These are phyloP conservation scores for Julus scandinavius DNA, from an alignment of 2,888 invertebrate genomes.

Conservation along the genomic window DNA sequence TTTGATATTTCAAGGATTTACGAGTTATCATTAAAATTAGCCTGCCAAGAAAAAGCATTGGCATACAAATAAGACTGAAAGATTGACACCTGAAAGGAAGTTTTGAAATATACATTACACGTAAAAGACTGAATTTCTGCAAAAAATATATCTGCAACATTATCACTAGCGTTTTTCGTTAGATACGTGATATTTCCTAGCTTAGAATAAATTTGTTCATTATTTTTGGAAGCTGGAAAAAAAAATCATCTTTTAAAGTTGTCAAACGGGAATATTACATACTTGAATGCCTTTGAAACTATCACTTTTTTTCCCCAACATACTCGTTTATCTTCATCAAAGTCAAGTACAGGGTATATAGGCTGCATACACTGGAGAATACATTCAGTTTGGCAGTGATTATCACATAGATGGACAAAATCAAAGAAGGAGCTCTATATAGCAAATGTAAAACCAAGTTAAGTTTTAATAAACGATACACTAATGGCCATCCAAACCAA, in stretches of 20 bases:
- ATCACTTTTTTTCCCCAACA: background rate
- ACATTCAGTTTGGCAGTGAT: background rate
- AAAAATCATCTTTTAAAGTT: background rate
- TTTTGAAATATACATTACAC: too few species aligned
- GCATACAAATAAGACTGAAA: background rate
- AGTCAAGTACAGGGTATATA: background rate
- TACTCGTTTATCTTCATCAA: background rate
- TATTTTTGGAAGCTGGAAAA: background rate
- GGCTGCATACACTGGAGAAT: background rate
- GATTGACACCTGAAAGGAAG: too few species aligned
- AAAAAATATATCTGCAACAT: background rate
- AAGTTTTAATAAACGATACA: background rate
- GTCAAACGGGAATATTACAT: background rate
- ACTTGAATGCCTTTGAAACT: background rate
- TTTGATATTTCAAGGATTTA: background rate
- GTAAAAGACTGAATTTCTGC: too few species aligned
- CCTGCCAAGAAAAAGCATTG: background rate
- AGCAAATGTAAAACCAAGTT: background rate
- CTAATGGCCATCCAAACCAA: background rate
- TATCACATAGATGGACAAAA: too few species aligned
- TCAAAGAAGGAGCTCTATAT: background rate
- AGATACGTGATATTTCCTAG: background rate
- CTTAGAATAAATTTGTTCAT: background rate
- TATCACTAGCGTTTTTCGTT: background rate
- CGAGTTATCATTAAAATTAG: background rate